A percentile compares a stretch with the other conserved stretches of the same genome.
These are phyloP conservation scores for Antheraea mylitta DNA, from an alignment of 1,140 invertebrate species.

Conservation along the genomic window DNA sequence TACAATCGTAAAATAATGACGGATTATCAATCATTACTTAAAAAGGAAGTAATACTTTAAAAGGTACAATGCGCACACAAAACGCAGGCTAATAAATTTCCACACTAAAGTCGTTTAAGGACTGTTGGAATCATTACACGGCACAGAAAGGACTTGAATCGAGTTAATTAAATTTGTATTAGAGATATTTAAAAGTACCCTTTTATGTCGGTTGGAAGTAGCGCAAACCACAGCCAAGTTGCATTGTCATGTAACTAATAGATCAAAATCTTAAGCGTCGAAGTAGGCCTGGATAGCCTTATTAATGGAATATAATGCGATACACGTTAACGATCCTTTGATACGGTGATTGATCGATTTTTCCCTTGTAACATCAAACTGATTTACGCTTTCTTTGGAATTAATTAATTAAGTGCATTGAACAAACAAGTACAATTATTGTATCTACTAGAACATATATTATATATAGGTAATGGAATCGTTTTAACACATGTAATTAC, in stretches of 20 bases:
- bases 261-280: slow-evolving; percentile 69
- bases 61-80: slow-evolving; percentile 53
- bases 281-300: slow-evolving; percentile 56
- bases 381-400: background rate
- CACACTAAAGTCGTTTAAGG: slow-evolving; percentile 61
- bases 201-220: slow-evolving; percentile 70
- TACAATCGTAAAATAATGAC: slow-evolving; percentile 34
- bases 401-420: background rate
- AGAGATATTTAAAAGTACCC: slow-evolving; percentile 51
- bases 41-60: slow-evolving; percentile 46
- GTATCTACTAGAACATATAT: no score
- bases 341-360: slow-evolving; percentile 71
- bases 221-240: slow-evolving; percentile 53
- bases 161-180: slow-evolving; percentile 77
- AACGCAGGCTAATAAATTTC: slow-evolving; percentile 68
- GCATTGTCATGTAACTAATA: slow-evolving; percentile 70
- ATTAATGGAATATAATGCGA: slow-evolving; percentile 64
- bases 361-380: slow-evolving; percentile 47
- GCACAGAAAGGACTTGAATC: slow-evolving; percentile 56
- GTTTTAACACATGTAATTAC: no score
- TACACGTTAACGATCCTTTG: slow-evolving; percentile 65
- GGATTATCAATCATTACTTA: slow-evolving; percentile 51
- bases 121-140: slow-evolving; percentile 52
- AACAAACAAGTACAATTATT: no score
- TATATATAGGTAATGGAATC: background rate